These are phyloP conservation scores for Crossocerus cetratus DNA, from an alignment of 2,888 invertebrate species.

Conservation along the genomic window DNA sequence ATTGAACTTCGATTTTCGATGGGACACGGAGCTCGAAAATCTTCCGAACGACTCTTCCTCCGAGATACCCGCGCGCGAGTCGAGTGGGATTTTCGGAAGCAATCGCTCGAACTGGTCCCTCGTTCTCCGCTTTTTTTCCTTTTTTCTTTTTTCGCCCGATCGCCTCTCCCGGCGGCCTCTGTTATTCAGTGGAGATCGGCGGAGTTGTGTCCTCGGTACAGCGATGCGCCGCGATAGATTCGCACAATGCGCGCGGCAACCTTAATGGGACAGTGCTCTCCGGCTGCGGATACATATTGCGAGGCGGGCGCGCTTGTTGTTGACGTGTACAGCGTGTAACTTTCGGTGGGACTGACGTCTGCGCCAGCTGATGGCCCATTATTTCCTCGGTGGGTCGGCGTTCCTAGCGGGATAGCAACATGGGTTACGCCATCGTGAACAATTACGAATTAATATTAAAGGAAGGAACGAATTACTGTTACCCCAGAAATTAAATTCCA, in stretches of 20 bases:
- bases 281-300: background rate
- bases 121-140: no score
- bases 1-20: slow-evolving; percentile 34
- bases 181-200: background rate
- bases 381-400: background rate
- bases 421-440: background rate
- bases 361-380: background rate
- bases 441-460: slow-evolving; percentile 31
- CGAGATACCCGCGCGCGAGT: background rate
- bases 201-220: background rate
- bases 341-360: background rate
- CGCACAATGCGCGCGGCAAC: slow-evolving; percentile 2
- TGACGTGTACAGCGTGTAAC: slow-evolving; percentile 9
- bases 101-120: background rate
- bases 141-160: slow-evolving; percentile 8
- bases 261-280: slow-evolving; percentile 11
- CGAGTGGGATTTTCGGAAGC: slow-evolving; percentile 21
- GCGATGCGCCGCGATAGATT: slow-evolving; percentile 1
- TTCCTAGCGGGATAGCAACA: background rate
- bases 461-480: slow-evolving; percentile 28
- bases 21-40: background rate
- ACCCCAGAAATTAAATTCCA: no score
- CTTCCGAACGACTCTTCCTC: background rate
- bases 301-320: slow-evolving; percentile 10
- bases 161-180: background rate